Evolutionary conservation across 2,113 vertebrate species (phyloP).

Genomic region (Eclectus roratus): DNA sequence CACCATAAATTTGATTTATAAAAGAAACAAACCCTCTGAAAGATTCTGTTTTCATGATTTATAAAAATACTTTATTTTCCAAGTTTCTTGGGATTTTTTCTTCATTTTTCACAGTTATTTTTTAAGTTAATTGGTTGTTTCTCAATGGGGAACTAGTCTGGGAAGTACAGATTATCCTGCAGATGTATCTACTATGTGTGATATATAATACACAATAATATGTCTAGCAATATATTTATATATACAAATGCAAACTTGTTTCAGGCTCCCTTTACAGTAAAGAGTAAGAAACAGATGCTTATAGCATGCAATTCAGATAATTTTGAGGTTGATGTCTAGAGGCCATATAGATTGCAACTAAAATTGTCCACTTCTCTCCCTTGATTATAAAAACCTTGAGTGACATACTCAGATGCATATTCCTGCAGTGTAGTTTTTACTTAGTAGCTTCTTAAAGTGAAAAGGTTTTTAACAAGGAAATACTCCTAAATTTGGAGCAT

Average conservation of each 20-base stretch:
- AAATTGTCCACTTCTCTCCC: not conserved
- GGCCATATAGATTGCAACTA: not conserved
- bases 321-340: not conserved
- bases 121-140: not conserved
- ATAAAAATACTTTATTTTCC: not conserved
- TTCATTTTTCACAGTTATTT: not conserved
- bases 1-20: not conserved
- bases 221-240: not conserved
- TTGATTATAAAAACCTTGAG: not conserved
- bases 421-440: not conserved
- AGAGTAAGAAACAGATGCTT: not conserved
- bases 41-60: not conserved
- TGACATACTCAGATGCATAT: not conserved
- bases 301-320: not conserved
- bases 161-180: not conserved
- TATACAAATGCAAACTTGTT: not conserved
- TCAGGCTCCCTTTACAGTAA: not conserved
- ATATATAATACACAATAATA: not conserved
- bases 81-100: not conserved
- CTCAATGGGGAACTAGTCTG: not conserved
- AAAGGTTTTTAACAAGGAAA: not conserved
- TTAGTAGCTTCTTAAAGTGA: not conserved
- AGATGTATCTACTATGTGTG: not conserved
- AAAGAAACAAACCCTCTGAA: not conserved
- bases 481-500: not conserved